Base-by-base conservation (phyloP, 2,888 invertebrate species). In the Hydraecia micacea region DNA sequence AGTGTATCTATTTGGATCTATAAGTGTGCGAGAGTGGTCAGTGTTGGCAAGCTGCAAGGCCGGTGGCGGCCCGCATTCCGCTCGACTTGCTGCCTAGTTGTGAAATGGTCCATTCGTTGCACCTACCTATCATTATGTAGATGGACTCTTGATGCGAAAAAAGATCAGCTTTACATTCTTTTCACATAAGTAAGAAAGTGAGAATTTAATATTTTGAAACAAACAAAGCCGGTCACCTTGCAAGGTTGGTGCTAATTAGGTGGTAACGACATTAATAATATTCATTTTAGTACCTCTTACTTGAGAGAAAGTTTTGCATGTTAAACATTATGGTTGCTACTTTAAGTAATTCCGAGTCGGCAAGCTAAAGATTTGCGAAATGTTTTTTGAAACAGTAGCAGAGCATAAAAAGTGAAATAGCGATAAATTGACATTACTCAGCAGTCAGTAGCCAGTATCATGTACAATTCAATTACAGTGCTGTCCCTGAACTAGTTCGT, bases 41-140 rank as follows among this genome's bases (percentile, higher is more conserved):
- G 93, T 91, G 93, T 93, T 94, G 95, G 95, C 95, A 94, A 95
- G 95, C 94, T 93, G 94, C 96, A 96, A 96, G 96, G 96, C 95
- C 96, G 95, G 92, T 93, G 93, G 92, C 93, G 93, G 93, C 91
- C 95, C 94, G 95, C 96, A 96, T 96, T 96, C 96, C 96, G 92
- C 93, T 93, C 93, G 91, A 94, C 93, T 93, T 92, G 93, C 89
- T 90, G 86, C 79, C 87, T 86, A 90, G 91, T 96, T 96, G 94
- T 95, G 95, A 96, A 96, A 96, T 92, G 93, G 93, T 92, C 92
- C 93, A 95, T 94, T 96, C 92, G 93, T 92, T 93, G 92, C 81
- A 71, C 80, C 81, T 78, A 83, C 79, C 79, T 81, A 92, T 93
- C 91, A 91, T 92, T 91, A 91, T 89, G 88, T 85, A 88, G 89